Evolutionary conservation across 2,888 invertebrate species (phyloP).

Genomic region (Oxystoma pomonae): DNA sequence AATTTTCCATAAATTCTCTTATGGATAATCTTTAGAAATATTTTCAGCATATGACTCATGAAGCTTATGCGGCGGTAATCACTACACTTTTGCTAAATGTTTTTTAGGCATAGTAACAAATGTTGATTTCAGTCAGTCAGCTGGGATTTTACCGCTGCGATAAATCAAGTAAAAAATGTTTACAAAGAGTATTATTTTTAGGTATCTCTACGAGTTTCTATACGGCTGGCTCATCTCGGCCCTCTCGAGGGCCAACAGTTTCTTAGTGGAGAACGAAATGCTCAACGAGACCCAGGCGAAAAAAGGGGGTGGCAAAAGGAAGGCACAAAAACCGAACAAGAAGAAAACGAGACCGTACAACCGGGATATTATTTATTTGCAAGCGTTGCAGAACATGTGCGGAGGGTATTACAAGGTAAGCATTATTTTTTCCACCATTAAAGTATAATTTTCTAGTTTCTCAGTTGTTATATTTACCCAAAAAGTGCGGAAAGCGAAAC

Average conservation of each 20-base stretch:
- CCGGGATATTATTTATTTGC: conserved; percentile 81
- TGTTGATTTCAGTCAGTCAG: too few relatives aligned
- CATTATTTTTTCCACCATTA: neutral
- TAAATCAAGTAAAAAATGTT: too few relatives aligned
- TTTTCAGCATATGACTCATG: too few relatives aligned
- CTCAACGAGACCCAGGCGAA: conserved; percentile 48
- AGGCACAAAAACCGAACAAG: conserved; percentile 56
- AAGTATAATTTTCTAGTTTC: too few relatives aligned
- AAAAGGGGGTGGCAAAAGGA: conserved; percentile 55
- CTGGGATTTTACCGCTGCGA: too few relatives aligned
- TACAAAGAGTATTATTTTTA: conserved; percentile 37
- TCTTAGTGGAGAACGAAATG: conserved; percentile 65
- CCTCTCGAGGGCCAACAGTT: conserved; percentile 81
- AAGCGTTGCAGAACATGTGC: conserved; percentile 90
- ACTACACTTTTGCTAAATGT: too few relatives aligned
- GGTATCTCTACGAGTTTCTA: conserved; percentile 91
- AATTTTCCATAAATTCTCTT: too few relatives aligned
- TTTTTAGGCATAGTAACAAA: too few relatives aligned
- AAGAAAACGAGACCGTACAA: conserved; percentile 67
- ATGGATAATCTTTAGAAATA: too few relatives aligned
- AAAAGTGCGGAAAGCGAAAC: too few relatives aligned
- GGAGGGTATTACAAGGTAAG: conserved; percentile 89
- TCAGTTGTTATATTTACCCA: too few relatives aligned
- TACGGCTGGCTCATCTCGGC: conserved; percentile 93
- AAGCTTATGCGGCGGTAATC: too few relatives aligned